These are phyloP conservation scores for Tenthredo mesomela DNA, from an alignment of 2,888 invertebrate species.

Conservation along the genomic window DNA sequence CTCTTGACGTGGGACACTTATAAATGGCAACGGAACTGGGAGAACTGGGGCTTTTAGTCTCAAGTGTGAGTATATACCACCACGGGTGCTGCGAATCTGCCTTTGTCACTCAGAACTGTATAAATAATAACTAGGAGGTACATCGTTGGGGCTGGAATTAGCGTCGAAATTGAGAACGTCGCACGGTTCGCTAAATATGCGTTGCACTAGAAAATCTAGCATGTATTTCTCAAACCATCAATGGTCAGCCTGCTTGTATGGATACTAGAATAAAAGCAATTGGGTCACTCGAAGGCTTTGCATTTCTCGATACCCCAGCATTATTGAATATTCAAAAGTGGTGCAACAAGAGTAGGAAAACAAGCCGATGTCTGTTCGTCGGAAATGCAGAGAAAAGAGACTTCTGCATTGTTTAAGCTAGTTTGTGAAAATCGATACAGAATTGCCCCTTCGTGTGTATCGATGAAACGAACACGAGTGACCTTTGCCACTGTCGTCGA, in stretches of 20 bases:
- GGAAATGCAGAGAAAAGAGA: conserved; percentile 8
- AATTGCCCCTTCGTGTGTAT: conserved; percentile 46
- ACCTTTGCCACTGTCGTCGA: conserved; percentile 44
- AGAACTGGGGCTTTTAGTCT: conserved; percentile 47
- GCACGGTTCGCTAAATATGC: not conserved
- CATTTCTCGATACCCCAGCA: not conserved
- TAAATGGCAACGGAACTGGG: conserved; percentile 44
- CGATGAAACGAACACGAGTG: conserved; percentile 48
- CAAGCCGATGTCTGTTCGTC: not conserved
- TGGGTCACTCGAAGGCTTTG: not conserved
- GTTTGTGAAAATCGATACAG: conserved; percentile 32
- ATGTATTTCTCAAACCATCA: conserved; percentile 15
- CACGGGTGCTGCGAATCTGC: conserved; percentile 34
- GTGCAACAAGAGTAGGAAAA: not conserved
- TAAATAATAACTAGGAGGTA: conserved; percentile 46
- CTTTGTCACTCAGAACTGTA: conserved; percentile 46
- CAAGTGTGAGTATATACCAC: conserved; percentile 34
- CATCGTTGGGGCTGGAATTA: conserved; percentile 32
- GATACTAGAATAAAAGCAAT: not conserved
- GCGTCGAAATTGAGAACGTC: conserved; percentile 15
- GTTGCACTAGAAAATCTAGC: not conserved
- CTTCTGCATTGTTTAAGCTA: conserved; percentile 32
- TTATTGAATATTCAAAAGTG: not conserved
- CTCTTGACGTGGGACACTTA: conserved; percentile 43
- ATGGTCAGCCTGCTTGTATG: not conserved